Percentiles rank a stretch among this genome's conserved stretches.
phyloP scores from a whole-genome alignment of 2,888 invertebrate species.

The Catonia carolina region DNA sequence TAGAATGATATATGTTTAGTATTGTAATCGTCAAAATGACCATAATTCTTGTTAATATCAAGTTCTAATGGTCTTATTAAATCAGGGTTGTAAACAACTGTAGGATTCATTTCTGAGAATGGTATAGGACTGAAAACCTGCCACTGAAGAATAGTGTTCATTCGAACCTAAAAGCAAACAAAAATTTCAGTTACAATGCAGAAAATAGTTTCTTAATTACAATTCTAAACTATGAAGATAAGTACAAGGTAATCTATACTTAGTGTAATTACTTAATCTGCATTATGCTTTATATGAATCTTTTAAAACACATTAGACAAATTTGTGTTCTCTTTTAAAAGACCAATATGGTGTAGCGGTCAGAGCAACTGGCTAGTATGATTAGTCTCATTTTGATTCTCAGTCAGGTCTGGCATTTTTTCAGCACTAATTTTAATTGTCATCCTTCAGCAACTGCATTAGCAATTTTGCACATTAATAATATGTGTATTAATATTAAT shows the following conservation, averaged over 20 bases:
- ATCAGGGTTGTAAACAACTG: constrained; percentile 45
- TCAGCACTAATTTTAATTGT: too few species aligned
- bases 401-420: too few species aligned
- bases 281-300: too few species aligned
- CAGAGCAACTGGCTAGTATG: too few species aligned
- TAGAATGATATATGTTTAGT: constrained; percentile 74
- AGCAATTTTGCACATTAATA: too few species aligned
- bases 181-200: too few species aligned
- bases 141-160: constrained; percentile 85
- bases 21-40: constrained; percentile 70
- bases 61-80: constrained; percentile 46
- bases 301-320: too few species aligned
- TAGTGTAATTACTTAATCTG: constrained; percentile 18
- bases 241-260: neutral
- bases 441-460: too few species aligned
- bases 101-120: constrained; percentile 80
- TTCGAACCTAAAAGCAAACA: constrained; percentile 60
- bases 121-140: constrained; percentile 91
- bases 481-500: too few species aligned
- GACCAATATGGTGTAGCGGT: too few species aligned
- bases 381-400: too few species aligned
- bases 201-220: constrained; percentile 13
- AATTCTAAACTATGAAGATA: neutral
- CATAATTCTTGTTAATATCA: constrained; percentile 65
- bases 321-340: too few species aligned